Conservation (phyloP, 2,797 vertebrate species). For the Xyrichtys novacula region DNA sequence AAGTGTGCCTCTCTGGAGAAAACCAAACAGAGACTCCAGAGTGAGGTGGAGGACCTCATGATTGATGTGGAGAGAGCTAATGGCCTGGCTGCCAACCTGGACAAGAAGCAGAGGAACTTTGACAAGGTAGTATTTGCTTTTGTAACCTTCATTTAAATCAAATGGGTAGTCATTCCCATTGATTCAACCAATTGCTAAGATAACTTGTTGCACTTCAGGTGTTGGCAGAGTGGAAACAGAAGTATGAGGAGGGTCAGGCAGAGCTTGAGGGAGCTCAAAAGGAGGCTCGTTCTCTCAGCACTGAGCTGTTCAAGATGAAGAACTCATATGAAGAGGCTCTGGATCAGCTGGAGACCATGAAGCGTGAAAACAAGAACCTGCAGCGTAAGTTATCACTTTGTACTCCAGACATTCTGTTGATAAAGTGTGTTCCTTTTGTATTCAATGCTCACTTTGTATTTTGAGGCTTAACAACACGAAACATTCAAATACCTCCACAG, state of each 20-base stretch:
- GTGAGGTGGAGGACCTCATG: constrained; percentile 90
- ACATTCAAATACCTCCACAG: constrained; percentile 62
- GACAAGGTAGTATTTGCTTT: constrained; percentile 73
- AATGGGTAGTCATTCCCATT: not conserved
- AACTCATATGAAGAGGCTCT: constrained; percentile 90
- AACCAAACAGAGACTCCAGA: constrained; percentile 88
- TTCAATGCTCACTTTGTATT: not conserved
- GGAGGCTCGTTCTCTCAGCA: constrained; percentile 87
- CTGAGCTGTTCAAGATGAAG: constrained; percentile 92
- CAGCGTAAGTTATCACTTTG: constrained; percentile 66
- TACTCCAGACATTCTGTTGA: not conserved
- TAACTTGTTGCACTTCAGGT: constrained; percentile 53
- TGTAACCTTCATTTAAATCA: not conserved
- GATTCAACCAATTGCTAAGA: not conserved
- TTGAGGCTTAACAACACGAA: not conserved
- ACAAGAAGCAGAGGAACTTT: constrained; percentile 89
- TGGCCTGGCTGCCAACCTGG: constrained; percentile 84
- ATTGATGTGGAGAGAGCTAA: constrained; percentile 87
- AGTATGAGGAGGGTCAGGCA: constrained; percentile 89
- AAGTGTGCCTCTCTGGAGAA: constrained; percentile 89
- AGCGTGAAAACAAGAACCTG: constrained; percentile 91
- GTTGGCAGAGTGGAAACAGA: constrained; percentile 90
- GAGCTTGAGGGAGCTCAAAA: constrained; percentile 90
- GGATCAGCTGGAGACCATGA: constrained; percentile 90
- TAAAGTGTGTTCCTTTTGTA: not conserved